phyloP scores from a whole-genome alignment of 2,888 invertebrate genomes.

The Stenodema calcarata region DNA sequence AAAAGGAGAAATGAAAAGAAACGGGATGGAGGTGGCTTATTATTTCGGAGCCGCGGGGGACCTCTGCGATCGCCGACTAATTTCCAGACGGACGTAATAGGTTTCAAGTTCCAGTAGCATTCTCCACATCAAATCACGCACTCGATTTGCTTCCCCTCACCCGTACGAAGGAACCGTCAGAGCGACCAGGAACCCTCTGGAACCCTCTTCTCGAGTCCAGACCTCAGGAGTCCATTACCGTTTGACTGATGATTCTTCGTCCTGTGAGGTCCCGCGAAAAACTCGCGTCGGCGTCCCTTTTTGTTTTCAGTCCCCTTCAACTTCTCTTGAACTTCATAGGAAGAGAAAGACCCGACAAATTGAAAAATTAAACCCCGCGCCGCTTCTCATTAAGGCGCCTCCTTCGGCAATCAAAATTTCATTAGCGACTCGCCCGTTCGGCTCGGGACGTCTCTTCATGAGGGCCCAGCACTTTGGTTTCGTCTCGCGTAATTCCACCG shows the following conservation, averaged over 20 bases:
- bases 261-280: conserved; percentile 44
- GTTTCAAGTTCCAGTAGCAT: conserved; percentile 44
- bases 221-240: conserved; percentile 32
- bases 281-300: background rate
- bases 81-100: conserved; percentile 28
- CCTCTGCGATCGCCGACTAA: conserved; percentile 35
- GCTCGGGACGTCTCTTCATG: background rate
- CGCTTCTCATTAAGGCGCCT: conserved; percentile 36
- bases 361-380: conserved; percentile 47
- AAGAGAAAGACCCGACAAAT: conserved; percentile 13
- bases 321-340: background rate
- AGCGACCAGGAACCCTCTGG: too few relatives aligned
- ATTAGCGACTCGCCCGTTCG: conserved; percentile 28
- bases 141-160: background rate
- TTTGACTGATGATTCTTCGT: conserved; percentile 43
- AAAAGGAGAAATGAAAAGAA: background rate
- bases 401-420: conserved; percentile 52
- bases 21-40: conserved; percentile 27
- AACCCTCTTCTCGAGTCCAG: too few relatives aligned
- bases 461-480: background rate
- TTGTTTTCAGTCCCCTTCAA: background rate
- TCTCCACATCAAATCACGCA: conserved; percentile 44
- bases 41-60: conserved; percentile 30
- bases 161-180: background rate
- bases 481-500: conserved; percentile 43